phyloP scores from a whole-genome alignment of 2,888 invertebrate genomes.

The Zeuzera pyrina region DNA sequence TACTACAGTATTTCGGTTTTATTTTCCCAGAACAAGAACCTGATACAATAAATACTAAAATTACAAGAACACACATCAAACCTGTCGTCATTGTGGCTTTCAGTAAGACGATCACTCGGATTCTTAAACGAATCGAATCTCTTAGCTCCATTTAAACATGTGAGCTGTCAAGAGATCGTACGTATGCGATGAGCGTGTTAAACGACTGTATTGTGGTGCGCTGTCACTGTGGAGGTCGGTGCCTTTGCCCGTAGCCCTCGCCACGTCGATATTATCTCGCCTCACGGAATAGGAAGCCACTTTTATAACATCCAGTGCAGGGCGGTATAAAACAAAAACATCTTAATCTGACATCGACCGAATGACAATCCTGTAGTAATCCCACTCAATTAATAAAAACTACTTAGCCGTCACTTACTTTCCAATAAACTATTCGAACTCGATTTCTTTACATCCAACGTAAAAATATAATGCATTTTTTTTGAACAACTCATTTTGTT shows the following conservation, averaged over 20 bases:
- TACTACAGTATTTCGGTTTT: too few relatives aligned
- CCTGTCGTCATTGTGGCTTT: too few relatives aligned
- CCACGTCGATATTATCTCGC: conserved; percentile 46
- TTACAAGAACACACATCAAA: too few relatives aligned
- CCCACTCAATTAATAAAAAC: too few relatives aligned
- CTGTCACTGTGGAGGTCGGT: conserved; percentile 52
- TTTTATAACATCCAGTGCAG: conserved; percentile 25
- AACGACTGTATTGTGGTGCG: conserved; percentile 62
- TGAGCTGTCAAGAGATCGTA: conserved; percentile 57
- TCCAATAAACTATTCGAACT: too few relatives aligned
- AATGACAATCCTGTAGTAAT: conserved; percentile 15
- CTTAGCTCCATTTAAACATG: conserved; percentile 19
- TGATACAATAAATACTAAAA: too few relatives aligned
- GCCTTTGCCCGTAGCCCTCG: conserved; percentile 32
- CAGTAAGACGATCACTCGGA: too few relatives aligned
- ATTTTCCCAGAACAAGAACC: too few relatives aligned
- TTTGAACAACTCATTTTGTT: too few relatives aligned
- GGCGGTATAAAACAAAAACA: conserved; percentile 25
- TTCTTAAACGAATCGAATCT: not conserved
- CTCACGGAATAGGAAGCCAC: conserved; percentile 42
- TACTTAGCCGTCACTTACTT: too few relatives aligned
- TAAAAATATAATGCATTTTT: too few relatives aligned
- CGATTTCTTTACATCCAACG: too few relatives aligned
- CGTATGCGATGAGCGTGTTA: conserved; percentile 66
- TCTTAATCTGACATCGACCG: conserved; percentile 38